phyloP scores from a whole-genome alignment of 2,797 vertebrate genomes.

The Anolis apletophallus region DNA sequence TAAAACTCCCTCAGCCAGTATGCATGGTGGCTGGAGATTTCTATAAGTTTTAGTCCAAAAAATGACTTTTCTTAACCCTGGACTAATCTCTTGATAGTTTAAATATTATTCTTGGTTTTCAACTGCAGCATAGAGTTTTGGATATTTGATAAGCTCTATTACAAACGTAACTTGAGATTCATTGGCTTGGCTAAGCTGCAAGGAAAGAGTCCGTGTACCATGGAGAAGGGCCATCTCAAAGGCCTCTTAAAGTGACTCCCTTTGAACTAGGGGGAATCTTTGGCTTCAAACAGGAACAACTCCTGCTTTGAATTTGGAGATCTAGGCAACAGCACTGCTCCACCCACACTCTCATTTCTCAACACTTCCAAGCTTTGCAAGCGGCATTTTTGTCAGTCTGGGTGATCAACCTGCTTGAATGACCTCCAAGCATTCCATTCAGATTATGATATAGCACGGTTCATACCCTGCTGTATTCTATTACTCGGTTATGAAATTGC shows the following conservation, averaged over 20 bases:
- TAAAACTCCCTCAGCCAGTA: too few species aligned
- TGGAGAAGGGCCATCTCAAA: too few species aligned
- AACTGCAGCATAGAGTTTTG: background rate
- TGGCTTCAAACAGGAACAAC: background rate
- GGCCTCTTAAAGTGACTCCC: background rate
- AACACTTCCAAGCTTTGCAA: slow-evolving; percentile 59
- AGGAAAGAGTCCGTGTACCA: background rate
- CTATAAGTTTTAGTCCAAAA: too few species aligned
- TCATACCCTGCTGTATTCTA: slow-evolving; percentile 76
- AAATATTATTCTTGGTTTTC: background rate
- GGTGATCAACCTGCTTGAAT: slow-evolving; percentile 72
- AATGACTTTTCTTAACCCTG: background rate
- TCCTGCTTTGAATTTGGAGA: slow-evolving; percentile 14
- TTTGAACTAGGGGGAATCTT: background rate
- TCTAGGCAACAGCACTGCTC: background rate
- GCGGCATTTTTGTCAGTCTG: slow-evolving; percentile 69
- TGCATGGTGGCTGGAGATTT: too few species aligned
- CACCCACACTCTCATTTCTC: background rate
- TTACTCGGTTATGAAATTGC: slow-evolving; percentile 77
- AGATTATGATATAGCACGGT: slow-evolving; percentile 76
- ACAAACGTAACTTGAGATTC: background rate
- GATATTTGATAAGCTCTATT: background rate
- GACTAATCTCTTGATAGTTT: background rate
- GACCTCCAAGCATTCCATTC: slow-evolving; percentile 76
- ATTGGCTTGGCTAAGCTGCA: background rate